These are phyloP conservation scores for Lasiommata megera DNA, from an alignment of 2,888 invertebrate genomes.

Conservation along the genomic window DNA sequence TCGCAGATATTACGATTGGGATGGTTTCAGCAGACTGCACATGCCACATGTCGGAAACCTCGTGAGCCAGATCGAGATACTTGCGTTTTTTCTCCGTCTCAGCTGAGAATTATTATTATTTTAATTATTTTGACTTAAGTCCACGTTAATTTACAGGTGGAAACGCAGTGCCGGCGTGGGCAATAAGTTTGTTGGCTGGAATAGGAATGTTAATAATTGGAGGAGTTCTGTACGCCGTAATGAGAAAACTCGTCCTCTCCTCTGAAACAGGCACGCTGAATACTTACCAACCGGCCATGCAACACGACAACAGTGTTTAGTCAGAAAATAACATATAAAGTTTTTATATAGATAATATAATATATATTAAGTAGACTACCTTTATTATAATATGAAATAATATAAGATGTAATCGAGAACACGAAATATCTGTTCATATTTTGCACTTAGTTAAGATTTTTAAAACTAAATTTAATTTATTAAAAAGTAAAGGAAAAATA, in stretches of 20 bases:
- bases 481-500: too few relatives aligned
- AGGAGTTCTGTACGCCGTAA: slow-evolving; percentile 83
- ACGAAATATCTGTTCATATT: neutral
- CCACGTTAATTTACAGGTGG: slow-evolving; percentile 75
- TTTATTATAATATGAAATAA: neutral
- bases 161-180: slow-evolving; percentile 89
- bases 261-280: slow-evolving; percentile 69
- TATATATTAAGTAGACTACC: too few relatives aligned
- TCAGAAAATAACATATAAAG: neutral
- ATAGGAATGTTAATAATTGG: slow-evolving; percentile 86
- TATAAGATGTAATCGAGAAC: neutral
- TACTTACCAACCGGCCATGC: slow-evolving; percentile 80
- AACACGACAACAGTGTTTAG: slow-evolving; percentile 71
- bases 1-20: too few relatives aligned
- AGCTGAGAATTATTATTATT: too few relatives aligned
- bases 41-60: too few relatives aligned
- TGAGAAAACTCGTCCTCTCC: slow-evolving; percentile 86
- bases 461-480: too few relatives aligned
- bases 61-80: too few relatives aligned
- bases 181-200: slow-evolving; percentile 85
- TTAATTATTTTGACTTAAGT: too few relatives aligned
- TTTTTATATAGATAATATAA: too few relatives aligned
- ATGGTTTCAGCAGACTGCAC: too few relatives aligned
- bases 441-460: neutral
- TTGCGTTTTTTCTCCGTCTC: too few relatives aligned